Conservation (phyloP, 2,888 invertebrate genomes). For the Oxycera nigricornis region DNA sequence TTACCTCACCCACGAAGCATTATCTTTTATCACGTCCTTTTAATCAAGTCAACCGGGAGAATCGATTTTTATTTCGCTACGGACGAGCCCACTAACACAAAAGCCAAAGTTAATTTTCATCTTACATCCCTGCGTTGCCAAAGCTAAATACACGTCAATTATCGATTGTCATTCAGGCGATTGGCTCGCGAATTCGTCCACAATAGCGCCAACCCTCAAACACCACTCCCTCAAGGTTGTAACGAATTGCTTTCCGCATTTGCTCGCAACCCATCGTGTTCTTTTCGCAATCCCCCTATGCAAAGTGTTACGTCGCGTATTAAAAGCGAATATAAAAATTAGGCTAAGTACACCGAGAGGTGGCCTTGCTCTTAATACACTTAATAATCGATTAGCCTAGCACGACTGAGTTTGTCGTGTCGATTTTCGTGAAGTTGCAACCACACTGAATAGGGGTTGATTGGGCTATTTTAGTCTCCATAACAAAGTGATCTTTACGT, state of each 20-base stretch:
- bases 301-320: background rate
- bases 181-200: background rate
- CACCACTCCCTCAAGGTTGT: background rate
- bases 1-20: too few relatives aligned
- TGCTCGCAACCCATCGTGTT: background rate
- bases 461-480: too few relatives aligned
- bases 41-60: background rate
- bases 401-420: too few relatives aligned
- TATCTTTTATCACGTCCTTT: too few relatives aligned
- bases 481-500: too few relatives aligned
- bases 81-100: background rate
- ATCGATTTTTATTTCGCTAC: background rate
- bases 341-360: background rate
- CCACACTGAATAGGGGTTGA: too few relatives aligned
- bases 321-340: background rate
- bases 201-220: background rate
- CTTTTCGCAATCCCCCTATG: too few relatives aligned
- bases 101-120: background rate
- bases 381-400: background rate
- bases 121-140: background rate
- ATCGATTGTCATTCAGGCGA: slow-evolving; percentile 12
- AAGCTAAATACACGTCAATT: background rate
- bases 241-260: background rate
- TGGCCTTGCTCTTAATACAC: background rate
- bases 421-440: too few relatives aligned